Conservation (phyloP, 2,113 vertebrate species). For the Progne subis region DNA sequence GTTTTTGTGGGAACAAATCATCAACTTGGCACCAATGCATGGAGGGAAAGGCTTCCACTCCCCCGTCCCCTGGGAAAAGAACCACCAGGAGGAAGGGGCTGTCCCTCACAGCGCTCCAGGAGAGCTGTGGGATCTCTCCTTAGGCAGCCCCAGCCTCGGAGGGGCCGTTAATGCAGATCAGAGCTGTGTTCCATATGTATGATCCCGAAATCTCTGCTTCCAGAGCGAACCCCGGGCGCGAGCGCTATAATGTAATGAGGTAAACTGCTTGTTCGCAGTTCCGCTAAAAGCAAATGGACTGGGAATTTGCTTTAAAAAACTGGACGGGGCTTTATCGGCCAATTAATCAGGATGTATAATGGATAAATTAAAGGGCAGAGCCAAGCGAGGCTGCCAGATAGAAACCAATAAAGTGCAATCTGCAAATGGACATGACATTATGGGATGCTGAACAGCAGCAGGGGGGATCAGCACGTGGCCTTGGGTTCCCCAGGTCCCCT, state of each 20-base stretch:
- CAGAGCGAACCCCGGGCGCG: background rate
- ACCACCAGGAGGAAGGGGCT: background rate
- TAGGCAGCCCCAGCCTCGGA: background rate
- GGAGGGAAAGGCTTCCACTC: background rate
- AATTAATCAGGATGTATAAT: slow-evolving; percentile 69
- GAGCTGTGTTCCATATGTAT: slow-evolving; percentile 13
- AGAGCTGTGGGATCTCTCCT: background rate
- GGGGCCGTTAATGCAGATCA: background rate
- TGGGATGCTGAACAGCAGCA: background rate
- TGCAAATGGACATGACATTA: slow-evolving; percentile 49
- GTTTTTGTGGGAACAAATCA: background rate
- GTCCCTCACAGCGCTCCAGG: background rate
- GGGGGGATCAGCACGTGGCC: background rate
- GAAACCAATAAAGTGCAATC: slow-evolving; percentile 63
- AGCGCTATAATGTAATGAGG: background rate
- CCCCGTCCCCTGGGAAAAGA: background rate
- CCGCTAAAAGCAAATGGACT: slow-evolving; percentile 66
- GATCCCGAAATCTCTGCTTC: slow-evolving; percentile 7
- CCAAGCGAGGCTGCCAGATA: slow-evolving; percentile 57
- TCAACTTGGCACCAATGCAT: rapidly evolving
- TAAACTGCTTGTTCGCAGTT: slow-evolving; percentile 32
- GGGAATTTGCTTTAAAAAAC: slow-evolving; percentile 63
- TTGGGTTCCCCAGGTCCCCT: background rate
- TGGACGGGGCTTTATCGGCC: slow-evolving; percentile 64
- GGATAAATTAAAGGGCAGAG: slow-evolving; percentile 71